phyloP scores from a whole-genome alignment of 2,113 vertebrate genomes.

The Echinops telfairi region DNA sequence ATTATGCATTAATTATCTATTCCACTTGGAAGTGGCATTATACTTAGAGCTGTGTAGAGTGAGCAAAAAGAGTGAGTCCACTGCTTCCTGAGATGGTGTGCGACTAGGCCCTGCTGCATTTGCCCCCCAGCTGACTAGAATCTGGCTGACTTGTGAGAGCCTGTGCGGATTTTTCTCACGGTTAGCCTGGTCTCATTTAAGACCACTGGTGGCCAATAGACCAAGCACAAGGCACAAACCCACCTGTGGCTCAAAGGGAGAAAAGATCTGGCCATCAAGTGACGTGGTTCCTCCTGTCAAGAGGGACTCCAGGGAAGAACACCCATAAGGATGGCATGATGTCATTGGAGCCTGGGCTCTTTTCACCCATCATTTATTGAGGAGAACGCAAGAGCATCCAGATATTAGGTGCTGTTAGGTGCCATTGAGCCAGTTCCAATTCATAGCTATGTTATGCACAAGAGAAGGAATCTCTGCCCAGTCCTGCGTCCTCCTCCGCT shows the following conservation, averaged over 20 bases:
- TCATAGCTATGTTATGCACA: no score
- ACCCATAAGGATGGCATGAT: no score
- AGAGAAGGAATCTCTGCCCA: no score
- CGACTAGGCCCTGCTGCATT: fast-evolving
- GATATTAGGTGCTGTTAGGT: no score
- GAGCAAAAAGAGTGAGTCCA: fast-evolving
- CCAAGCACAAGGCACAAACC: background rate
- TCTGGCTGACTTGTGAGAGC: background rate
- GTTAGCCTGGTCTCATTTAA: background rate
- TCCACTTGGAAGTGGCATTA: background rate
- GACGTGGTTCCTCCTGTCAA: no score
- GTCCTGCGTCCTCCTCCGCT: no score
- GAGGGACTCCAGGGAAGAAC: no score
- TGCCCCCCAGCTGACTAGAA: background rate
- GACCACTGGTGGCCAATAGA: background rate
- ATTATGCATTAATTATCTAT: fast-evolving
- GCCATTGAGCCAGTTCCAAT: no score
- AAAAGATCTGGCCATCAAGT: background rate
- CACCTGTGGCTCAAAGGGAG: background rate
- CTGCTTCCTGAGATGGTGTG: background rate
- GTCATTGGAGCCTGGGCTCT: no score
- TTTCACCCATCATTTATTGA: no score
- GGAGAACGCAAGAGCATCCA: no score
- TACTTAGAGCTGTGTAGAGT: no score
- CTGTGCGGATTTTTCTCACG: background rate